Evolutionary conservation across 2,113 vertebrate species (phyloP).

Genomic region (Thalassarche chlororhynchos): DNA sequence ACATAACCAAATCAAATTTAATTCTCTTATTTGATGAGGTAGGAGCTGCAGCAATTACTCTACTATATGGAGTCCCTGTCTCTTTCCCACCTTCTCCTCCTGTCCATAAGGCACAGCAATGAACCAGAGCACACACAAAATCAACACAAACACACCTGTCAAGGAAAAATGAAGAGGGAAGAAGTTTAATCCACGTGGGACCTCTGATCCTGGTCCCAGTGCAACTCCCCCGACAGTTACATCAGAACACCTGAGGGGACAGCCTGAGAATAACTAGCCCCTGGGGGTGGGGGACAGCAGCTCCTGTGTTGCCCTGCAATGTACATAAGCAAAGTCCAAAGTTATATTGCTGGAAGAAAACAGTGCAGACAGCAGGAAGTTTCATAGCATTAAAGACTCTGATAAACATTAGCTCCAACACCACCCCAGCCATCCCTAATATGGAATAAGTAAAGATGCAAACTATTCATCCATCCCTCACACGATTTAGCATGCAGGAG

Average conservation of each 20-base stretch:
- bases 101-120: neutral
- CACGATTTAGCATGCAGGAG: neutral
- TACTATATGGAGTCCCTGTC: neutral
- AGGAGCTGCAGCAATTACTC: neutral
- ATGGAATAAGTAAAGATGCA: neutral
- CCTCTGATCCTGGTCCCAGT: neutral
- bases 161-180: neutral
- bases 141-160: neutral
- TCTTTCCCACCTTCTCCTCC: neutral
- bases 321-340: neutral
- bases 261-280: neutral
- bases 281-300: neutral
- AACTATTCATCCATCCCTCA: neutral
- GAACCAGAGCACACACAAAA: neutral
- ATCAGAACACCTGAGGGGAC: neutral
- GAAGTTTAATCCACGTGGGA: neutral
- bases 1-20: neutral
- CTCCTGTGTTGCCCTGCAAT: neutral
- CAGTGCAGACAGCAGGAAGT: neutral
- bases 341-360: neutral
- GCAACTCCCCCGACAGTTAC: accelerated
- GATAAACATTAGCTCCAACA: neutral
- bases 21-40: neutral
- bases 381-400: neutral
- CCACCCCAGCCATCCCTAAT: neutral